Conservation (phyloP, 2,888 invertebrate genomes). For the Epistrophe eligans region DNA sequence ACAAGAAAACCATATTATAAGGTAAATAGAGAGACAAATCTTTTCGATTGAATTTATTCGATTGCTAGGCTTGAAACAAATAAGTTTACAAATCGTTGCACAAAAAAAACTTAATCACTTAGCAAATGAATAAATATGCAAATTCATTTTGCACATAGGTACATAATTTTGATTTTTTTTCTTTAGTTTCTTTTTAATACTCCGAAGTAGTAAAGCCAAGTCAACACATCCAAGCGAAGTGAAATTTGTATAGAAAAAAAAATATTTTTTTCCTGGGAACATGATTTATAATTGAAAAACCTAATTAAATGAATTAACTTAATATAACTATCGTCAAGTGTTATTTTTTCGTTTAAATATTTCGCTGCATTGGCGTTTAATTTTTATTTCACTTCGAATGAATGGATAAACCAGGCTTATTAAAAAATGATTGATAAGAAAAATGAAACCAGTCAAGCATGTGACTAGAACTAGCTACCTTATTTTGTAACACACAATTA, state of each 20-base stretch:
- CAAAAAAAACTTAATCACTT: constrained; percentile 49
- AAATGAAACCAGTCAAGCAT: constrained; percentile 41
- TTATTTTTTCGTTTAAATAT: not conserved
- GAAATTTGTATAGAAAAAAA: not conserved
- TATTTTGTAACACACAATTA: constrained; percentile 24
- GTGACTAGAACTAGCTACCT: constrained; percentile 49
- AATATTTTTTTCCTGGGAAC: no score
- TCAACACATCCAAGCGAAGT: not conserved
- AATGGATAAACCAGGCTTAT: not conserved
- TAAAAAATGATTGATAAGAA: not conserved
- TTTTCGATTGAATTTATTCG: constrained; percentile 63
- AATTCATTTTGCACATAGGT: not conserved
- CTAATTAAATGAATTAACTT: no score
- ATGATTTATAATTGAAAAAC: no score
- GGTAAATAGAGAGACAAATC: constrained; percentile 5
- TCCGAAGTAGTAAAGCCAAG: not conserved
- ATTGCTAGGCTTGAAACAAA: constrained; percentile 18
- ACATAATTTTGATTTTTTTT: constrained; percentile 28
- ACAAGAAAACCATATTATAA: not conserved
- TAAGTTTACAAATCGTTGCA: constrained; percentile 57
- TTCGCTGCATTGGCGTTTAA: not conserved
- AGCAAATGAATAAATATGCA: constrained; percentile 18
- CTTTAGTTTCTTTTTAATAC: not conserved
- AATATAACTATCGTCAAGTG: not conserved
- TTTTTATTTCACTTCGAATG: not conserved